Evolutionary conservation across 2,113 vertebrate species (phyloP), one percentile per base, ranked within the genome.

Genomic region (Capreolus pygargus): DNA sequence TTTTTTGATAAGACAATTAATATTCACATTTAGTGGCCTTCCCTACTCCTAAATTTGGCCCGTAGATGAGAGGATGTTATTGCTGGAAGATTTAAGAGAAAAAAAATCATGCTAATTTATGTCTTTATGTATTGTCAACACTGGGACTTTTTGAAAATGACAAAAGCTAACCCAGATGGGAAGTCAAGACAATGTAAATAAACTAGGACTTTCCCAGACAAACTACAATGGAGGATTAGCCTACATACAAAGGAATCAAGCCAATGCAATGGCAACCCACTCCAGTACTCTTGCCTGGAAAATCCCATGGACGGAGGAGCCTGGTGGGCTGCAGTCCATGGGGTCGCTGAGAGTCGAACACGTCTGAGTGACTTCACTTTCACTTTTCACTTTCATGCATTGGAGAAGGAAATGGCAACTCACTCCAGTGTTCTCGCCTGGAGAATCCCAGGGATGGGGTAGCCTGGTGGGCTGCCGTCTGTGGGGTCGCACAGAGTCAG

Each of bases 171-270:
- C 78, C 64, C 36, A 3, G 36, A 88, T 93, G 82, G 50, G 33
- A 97, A 89, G 9, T 52, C 36, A 79, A 43, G 57, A 86, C 91
- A 96, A 58, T 39, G 21, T 58, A 70, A 97, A 82, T 97, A 86
- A 95, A 82, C 43, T 30, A 91, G 36, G 17, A 30, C 39, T 47
- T 89, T 89, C 30, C n/a, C 58, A 91, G 60, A n/a, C 45, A 74
- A 82, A 79, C 52, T 78, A 54, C 58, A 92, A 12, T 83, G 84
- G 70, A 81, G 81, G 21, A 36, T 95, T 60, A 83, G 70, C 45
- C 36, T 86, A 15, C 15, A 45, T 60, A 23, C 14, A 21, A 64
- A 50, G 33, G 33, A 70, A 93, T 47, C 10, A 70, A 83, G 27
- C 33, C 47, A 50, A 50, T 50, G 47, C 47, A 50, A 50, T 50